Base-by-base conservation (phyloP, 2,113 vertebrate genomes). In the Hepsetus odoe region DNA sequence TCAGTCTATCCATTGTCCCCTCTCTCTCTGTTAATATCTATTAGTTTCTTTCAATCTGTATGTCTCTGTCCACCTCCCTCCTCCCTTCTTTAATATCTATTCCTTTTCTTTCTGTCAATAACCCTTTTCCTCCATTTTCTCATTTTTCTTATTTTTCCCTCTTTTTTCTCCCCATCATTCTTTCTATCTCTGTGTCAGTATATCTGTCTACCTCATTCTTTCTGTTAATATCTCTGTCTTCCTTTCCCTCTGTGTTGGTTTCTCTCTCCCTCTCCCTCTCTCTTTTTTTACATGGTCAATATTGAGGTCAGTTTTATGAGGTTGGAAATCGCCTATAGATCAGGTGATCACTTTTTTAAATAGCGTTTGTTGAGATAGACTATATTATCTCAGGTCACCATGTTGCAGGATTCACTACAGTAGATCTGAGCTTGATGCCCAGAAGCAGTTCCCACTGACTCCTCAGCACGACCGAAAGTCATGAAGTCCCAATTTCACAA, bases 301-400 rank as follows among this genome's bases (percentile, higher is more conserved):
- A 72, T 58, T 72, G 12, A 20, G 49, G n/a, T 51, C 20, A 20
- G n/a, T 51, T n/a, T 20, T 5, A 51, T 51, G 28, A 28, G 32
- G 11, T n/a, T 33, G 46, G 33, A 51, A 56, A 22, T 26, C 56
- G 35, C 13, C 53, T 46, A 42, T 59, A n/a, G 53, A 59, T 42
- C 42, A 28, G 22, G 24, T 72, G 53, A 72, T 72, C 53, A 72
- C 24, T 32, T 72, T 72, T 38, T 18, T 44, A 12, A n/a, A 53
- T 32, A 69, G 32, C 56, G 32, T 38, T 56, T 56, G 22, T 18
- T 13, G 26, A 26, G 35, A 56, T 72, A 5, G 1, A 28, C 40
- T 72, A 20, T 2, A 20, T 28, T 59, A 14, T 72, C 51, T 59
- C 35, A 72, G 28, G 7, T 32, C 9, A 10, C 33, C 7, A 32